Base-by-base conservation (phyloP, 1,140 invertebrate species). In the Acromyrmex echinatior region DNA sequence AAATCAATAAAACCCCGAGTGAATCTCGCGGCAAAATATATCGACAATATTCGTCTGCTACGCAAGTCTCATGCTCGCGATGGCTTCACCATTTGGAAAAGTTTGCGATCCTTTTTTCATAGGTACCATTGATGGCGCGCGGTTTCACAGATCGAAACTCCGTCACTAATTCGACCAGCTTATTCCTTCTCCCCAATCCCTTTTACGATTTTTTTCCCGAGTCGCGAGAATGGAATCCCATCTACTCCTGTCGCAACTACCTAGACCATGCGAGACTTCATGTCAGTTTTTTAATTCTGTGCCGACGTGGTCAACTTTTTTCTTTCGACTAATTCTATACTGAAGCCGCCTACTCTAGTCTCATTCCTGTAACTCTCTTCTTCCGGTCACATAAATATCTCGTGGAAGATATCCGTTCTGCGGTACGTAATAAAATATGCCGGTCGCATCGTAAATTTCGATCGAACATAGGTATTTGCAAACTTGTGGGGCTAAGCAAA, bases 341-440 rank as follows among this genome's bases (percentile, higher is more conserved):
- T 70, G 28, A 84, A 84, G 25, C 25, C 53, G 3, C 49, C 14
- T 56, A 18, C 21, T 53, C 60, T 65, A 21, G 21, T 73, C 21
- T 45, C 18, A 18, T 66, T 25, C 35, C 21, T 68, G 51, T 70
- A 60, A 51, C 58, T 87, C 79, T 76, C 53, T 88, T 78, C 65
- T 86, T 91, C 84, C 79, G 79, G 92, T 91, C 91, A 92, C 93
- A 94, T 94, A 94, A 94, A 94, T 93, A 93, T 93, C 88, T 91
- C 90, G 86, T 92, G 91, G 92, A 93, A 91, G 92, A 92, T 94
- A 92, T 91, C 89, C 78, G 85, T 92, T 93, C 91, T 92, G 91
- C 91, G 90, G 92, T 94, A 94, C 91, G 93, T 93, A 94, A 94
- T 94, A 94, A 94, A 94, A 94, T 94, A 93, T 93, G 89, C 91